A percentile compares a stretch with the other conserved stretches of the same genome.
phyloP scores from a whole-genome alignment of 2,888 invertebrate species.

The Mechanitis messenoides region DNA sequence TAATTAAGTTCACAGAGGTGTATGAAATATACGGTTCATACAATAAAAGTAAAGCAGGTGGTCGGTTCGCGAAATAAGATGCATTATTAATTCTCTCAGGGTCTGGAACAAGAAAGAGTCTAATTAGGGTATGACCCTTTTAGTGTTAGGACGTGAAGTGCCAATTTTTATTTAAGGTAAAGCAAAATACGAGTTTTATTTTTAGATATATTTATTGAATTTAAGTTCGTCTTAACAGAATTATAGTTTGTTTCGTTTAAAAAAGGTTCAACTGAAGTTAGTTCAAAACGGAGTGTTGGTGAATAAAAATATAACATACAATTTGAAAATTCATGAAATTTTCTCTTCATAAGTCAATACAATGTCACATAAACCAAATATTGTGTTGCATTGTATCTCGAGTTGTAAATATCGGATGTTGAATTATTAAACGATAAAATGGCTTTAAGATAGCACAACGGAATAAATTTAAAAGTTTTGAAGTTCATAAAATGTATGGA shows the following conservation, averaged over 20 bases:
- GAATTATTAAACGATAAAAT: conserved; percentile 32
- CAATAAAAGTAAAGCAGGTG: conserved; percentile 6
- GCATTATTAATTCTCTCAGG: conserved; percentile 5
- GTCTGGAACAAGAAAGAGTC: not conserved
- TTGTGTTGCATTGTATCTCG: conserved; percentile 16
- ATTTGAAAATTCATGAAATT: conserved; percentile 6
- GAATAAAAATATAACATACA: conserved; percentile 5
- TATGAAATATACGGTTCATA: not conserved
- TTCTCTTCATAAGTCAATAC: conserved; percentile 6
- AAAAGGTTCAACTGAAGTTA: not conserved
- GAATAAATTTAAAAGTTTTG: conserved; percentile 37
- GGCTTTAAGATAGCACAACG: conserved; percentile 27
- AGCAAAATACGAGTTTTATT: not conserved
- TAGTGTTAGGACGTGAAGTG: conserved; percentile 5
- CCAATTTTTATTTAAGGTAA: conserved; percentile 3
- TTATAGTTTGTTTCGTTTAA: too few relatives aligned
- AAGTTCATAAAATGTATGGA: conserved; percentile 32
- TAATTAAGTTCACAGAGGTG: too few relatives aligned
- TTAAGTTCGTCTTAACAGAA: too few relatives aligned
- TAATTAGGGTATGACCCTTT: conserved; percentile 7
- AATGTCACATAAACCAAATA: conserved; percentile 15
- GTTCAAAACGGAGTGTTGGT: not conserved
- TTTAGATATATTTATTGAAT: not conserved
- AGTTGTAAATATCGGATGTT: conserved; percentile 22
- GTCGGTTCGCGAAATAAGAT: not conserved